A percentile compares a stretch with the other conserved stretches of the same genome.
Conservation (phyloP, 2,888 invertebrate genomes). For the Catotricha subobsoleta region DNA sequence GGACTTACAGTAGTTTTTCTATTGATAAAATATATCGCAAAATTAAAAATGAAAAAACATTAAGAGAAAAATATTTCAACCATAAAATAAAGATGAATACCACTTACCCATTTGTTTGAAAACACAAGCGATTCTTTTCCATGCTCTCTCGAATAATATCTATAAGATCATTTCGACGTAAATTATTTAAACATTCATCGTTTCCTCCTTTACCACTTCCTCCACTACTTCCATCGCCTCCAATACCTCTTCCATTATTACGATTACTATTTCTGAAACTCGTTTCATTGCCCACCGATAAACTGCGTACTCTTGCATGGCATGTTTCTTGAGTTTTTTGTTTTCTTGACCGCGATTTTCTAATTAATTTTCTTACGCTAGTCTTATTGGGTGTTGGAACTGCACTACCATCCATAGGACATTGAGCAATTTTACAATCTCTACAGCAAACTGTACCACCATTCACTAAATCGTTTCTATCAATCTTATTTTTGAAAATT, state of each 20-base stretch:
- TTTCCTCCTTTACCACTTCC: slow-evolving; percentile 18
- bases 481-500: not conserved
- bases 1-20: slow-evolving; percentile 40
- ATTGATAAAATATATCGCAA: slow-evolving; percentile 9
- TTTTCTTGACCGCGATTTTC: slow-evolving; percentile 23
- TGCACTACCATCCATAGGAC: not conserved
- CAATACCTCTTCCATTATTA: slow-evolving; percentile 14
- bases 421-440: not conserved
- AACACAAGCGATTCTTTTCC: slow-evolving; percentile 77
- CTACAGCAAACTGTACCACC: not conserved
- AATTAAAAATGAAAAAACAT: not conserved
- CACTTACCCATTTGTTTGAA: slow-evolving; percentile 59
- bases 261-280: slow-evolving; percentile 24
- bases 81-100: too few relatives aligned
- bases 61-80: not conserved
- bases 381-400: not conserved
- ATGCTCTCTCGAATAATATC: slow-evolving; percentile 80
- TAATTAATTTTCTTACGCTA: slow-evolving; percentile 21
- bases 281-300: slow-evolving; percentile 28
- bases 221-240: slow-evolving; percentile 19
- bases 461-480: not conserved
- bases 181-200: slow-evolving; percentile 42
- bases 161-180: slow-evolving; percentile 64
- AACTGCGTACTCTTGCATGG: slow-evolving; percentile 26
- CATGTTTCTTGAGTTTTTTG: slow-evolving; percentile 14